Conservation (phyloP, 2,797 vertebrate species). For the Helicolenus hilgendorfi region DNA sequence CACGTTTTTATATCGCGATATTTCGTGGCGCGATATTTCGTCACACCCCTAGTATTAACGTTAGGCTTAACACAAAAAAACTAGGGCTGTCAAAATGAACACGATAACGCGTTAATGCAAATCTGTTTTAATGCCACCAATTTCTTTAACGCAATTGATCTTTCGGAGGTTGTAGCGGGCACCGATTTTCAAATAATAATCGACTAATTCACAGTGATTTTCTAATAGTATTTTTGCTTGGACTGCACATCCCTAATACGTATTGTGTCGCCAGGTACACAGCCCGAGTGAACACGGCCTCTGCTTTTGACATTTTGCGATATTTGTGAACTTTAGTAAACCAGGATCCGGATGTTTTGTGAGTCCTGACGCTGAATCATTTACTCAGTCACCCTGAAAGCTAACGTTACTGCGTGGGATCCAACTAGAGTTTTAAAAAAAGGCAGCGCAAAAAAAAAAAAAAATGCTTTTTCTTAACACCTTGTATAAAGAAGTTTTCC, state of each 20-base stretch:
- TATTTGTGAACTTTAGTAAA: background rate
- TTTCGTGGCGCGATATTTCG: too few species aligned
- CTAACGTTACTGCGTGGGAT: background rate
- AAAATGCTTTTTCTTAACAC: background rate
- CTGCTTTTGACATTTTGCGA: background rate
- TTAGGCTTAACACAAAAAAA: background rate
- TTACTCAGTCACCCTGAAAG: background rate
- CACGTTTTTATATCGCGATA: fast-evolving
- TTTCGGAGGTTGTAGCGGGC: too few species aligned
- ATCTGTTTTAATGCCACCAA: too few species aligned
- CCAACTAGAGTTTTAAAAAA: background rate
- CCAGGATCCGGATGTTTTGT: background rate
- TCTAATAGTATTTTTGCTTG: too few species aligned
- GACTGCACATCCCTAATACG: too few species aligned
- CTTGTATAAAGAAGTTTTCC: background rate
- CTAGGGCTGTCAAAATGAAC: too few species aligned
- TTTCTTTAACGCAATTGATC: too few species aligned
- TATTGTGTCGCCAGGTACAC: too few species aligned
- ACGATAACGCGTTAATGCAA: fast-evolving
- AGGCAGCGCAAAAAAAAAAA: background rate
- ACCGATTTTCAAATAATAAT: too few species aligned
- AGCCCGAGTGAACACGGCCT: fast-evolving
- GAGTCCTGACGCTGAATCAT: background rate
- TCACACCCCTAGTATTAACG: too few species aligned
- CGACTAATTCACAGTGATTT: too few species aligned